Conservation (phyloP, 37 sponge, comb jelly and placozoan species). For the Lycopodina hypogea region DNA sequence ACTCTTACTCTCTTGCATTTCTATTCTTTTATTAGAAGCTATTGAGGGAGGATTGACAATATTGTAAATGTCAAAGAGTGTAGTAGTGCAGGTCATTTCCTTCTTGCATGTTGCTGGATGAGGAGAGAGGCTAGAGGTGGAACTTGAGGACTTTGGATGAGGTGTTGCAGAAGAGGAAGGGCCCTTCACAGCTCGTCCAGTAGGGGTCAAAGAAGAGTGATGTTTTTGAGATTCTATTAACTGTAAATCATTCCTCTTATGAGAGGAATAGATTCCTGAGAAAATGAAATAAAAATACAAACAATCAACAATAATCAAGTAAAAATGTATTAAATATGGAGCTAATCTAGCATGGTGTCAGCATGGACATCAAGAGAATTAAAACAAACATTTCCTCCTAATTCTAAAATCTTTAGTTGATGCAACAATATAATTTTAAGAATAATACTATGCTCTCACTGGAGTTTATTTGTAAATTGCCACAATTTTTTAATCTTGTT, state of each 20-base stretch:
- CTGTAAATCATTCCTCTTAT: not conserved
- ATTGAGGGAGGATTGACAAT: slow-evolving; percentile 78
- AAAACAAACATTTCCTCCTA: no score
- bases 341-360: no score
- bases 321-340: no score
- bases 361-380: no score
- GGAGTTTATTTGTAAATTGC: no score
- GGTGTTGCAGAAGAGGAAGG: slow-evolving; percentile 13
- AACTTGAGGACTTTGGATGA: not conserved
- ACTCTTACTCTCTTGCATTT: slow-evolving; percentile 84
- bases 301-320: not conserved
- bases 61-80: slow-evolving; percentile 73
- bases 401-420: no score
- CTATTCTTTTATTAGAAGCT: slow-evolving; percentile 59
- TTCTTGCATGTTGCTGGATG: slow-evolving; percentile 16
- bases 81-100: slow-evolving; percentile 18
- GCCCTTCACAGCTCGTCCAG: not conserved
- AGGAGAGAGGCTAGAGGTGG: slow-evolving; percentile 3
- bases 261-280: not conserved
- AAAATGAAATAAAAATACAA: not conserved
- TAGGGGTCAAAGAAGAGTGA: not conserved
- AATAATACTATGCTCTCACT: no score
- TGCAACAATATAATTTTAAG: no score
- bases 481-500: no score
- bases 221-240: not conserved